phyloP scores from a whole-genome alignment of 2,888 invertebrate species.

The Drosophila barbarae region DNA sequence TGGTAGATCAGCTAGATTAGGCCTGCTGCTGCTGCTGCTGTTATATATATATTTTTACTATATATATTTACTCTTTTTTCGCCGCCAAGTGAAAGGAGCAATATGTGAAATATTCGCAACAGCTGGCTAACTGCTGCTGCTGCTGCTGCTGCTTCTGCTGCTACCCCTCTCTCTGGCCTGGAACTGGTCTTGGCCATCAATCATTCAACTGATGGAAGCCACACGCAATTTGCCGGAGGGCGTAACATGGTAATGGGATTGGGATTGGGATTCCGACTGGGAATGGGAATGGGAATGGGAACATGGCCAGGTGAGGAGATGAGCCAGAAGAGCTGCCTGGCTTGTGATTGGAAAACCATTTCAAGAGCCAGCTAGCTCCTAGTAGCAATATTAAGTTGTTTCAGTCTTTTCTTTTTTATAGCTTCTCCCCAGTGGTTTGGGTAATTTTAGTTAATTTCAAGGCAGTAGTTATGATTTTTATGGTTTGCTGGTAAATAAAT shows the following conservation, averaged over 20 bases:
- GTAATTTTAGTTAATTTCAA: constrained; percentile 3
- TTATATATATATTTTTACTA: background rate
- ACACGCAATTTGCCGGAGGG: constrained; percentile 43
- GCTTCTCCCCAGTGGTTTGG: background rate
- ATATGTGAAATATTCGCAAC: constrained; percentile 30
- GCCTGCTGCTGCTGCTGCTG: constrained; percentile 26
- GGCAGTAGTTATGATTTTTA: background rate
- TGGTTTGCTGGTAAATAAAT: background rate
- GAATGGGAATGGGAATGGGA: constrained; percentile 11
- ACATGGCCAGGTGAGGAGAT: constrained; percentile 12
- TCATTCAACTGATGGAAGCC: constrained; percentile 44
- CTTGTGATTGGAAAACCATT: constrained; percentile 38
- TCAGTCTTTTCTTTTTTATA: background rate
- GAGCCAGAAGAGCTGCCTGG: background rate
- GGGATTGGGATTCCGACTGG: constrained; percentile 17
- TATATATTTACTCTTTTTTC: constrained; percentile 1
- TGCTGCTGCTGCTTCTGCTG: background rate
- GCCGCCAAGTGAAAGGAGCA: constrained; percentile 14
- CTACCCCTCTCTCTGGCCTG: background rate
- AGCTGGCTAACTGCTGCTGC: constrained; percentile 33
- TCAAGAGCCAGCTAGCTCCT: constrained; percentile 4
- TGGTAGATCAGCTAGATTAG: constrained; percentile 66
- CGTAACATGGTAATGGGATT: constrained; percentile 42
- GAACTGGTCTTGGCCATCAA: constrained; percentile 38
- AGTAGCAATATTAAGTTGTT: constrained; percentile 6